Base-by-base conservation (phyloP, 1,140 invertebrate genomes). In the Gryon sp. region DNA sequence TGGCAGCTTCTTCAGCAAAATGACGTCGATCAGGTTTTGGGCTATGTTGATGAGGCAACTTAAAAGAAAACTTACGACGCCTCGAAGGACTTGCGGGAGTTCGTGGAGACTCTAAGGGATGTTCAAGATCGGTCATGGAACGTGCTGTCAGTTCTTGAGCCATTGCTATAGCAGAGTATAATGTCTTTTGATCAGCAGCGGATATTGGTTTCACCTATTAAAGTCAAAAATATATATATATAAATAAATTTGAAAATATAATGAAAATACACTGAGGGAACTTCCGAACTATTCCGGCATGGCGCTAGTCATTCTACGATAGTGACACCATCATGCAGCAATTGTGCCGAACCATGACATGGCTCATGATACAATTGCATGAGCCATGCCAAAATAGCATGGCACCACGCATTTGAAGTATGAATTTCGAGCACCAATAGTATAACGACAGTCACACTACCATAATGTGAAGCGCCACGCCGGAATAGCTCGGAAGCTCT, bases 181-280 rank as follows among this genome's bases (percentile, higher is more conserved):
- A 90, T n/a, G 95, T 96, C 84, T 94, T 95, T 83, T 97, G 92
- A 86, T 99, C 97, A 60, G 97, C 94, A 0, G 96, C 95, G 14
- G 97, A 98, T 87, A 99, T 98, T 8, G 94, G 95, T 86, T 98
- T 98, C 41, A 99, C 94, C 91, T 92, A 78, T n/a, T n/a, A 12
- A 86, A 78, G 45, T 1, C 4, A 34, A 62, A 2, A 41, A 43
- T 8, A 69, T n/a, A 53, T 30, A 30, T n/a, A n/a, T 30, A 30
- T 30, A 30, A 9, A 6, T 30, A 6, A 6, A 30, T 6, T 30
- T 30, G 2, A 6, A 30, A 9, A 30, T 30, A 30, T 3, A 38
- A 38, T n/a, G n/a, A n/a, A n/a, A n/a, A n/a, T n/a, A n/a, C n/a
- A n/a, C n/a, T n/a, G n/a, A n/a, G n/a, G n/a, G n/a, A n/a, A n/a